Conservation (phyloP, 2,797 vertebrate species). For the Manis crassicaudata region DNA sequence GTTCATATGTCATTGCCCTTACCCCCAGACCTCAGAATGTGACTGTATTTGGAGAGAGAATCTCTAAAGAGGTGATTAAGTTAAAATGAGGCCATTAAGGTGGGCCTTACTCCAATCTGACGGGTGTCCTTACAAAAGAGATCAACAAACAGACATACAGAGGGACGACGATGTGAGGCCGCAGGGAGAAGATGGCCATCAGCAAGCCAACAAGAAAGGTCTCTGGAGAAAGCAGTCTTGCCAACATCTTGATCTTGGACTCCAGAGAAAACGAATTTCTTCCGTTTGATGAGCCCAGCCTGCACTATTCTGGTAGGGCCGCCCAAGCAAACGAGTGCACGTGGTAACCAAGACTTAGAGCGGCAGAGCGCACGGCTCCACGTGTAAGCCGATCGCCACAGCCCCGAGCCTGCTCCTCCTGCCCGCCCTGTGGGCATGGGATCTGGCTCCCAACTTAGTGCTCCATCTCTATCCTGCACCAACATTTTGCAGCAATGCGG, state of each 20-base stretch:
- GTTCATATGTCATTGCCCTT: not conserved
- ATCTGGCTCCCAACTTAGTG: not conserved
- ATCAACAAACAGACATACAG: not conserved
- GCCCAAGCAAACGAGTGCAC: not conserved
- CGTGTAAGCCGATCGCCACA: not conserved
- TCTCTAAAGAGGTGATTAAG: not conserved
- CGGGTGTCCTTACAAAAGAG: not conserved
- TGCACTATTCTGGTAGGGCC: not conserved
- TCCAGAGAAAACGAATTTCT: not conserved
- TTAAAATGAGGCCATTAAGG: not conserved
- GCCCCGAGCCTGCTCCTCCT: accelerated
- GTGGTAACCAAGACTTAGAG: not conserved
- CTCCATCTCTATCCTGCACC: too few relatives aligned
- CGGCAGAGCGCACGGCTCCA: not conserved
- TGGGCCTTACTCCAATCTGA: not conserved
- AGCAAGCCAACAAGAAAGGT: not conserved
- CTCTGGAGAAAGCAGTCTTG: not conserved
- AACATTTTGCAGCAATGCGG: too few relatives aligned
- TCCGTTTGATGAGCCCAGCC: too few relatives aligned
- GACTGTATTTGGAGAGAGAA: not conserved
- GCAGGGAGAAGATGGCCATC: accelerated
- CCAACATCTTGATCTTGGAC: not conserved
- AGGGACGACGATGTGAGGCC: not conserved
- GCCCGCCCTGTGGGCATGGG: accelerated
- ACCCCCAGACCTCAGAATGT: not conserved